These are phyloP conservation scores for Hemibagrus guttatus DNA, from an alignment of 2,797 vertebrate species.

Conservation along the genomic window DNA sequence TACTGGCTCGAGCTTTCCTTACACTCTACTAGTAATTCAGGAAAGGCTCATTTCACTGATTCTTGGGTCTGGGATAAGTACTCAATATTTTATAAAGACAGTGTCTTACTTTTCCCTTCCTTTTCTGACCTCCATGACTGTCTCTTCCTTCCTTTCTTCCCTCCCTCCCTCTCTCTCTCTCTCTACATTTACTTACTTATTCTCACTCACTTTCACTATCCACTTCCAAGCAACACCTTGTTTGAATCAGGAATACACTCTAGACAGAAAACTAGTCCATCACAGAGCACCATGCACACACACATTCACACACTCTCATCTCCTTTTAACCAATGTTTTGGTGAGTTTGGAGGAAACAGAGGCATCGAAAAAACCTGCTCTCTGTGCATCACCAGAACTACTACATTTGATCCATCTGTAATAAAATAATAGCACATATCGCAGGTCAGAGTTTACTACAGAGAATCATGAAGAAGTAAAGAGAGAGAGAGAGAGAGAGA, in stretches of 20 bases:
- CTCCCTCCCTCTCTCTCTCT: background rate
- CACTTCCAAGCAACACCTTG: background rate
- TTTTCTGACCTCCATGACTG: background rate
- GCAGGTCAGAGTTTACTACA: background rate
- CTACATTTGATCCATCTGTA: background rate
- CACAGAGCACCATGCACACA: background rate
- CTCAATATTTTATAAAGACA: background rate
- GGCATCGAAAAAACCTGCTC: no score
- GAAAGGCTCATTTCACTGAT: conserved; percentile 9
- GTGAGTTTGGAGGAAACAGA: background rate
- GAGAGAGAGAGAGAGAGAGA: background rate
- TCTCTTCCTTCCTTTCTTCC: background rate
- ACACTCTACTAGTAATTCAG: background rate
- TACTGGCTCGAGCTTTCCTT: background rate
- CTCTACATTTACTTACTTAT: background rate
- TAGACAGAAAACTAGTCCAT: background rate
- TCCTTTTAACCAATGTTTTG: background rate
- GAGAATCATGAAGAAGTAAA: background rate
- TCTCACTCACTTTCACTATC: background rate
- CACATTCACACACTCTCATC: background rate
- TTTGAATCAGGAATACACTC: background rate
- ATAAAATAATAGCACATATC: background rate
- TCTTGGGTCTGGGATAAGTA: background rate
- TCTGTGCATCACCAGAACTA: background rate
- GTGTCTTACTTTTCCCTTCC: background rate